Evolutionary conservation across 2,797 vertebrate genomes (phyloP), one percentile per base, ranked within the genome.

Genomic region (Picus viridis): DNA sequence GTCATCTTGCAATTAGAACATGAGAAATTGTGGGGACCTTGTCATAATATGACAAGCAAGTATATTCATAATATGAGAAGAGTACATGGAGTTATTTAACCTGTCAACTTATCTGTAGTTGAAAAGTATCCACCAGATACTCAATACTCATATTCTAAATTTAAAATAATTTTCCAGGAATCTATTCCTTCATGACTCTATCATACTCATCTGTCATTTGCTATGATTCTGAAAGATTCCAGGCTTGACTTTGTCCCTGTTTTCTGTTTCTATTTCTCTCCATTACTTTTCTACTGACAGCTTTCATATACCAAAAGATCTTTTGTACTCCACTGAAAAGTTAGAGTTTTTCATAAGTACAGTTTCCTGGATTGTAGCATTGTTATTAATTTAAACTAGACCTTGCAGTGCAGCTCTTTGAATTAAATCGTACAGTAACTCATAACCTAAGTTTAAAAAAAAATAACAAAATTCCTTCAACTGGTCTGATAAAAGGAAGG

Each of bases 141-240:
- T 79, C 27, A 41, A 47, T 22, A 86, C 47, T 92, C 67, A 51
- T 26, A 59, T 76, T 88, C 75, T 75, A 82, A 74, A 77, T 89
- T 41, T 41, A 45, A 84, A 89, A 36, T 53, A 85, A 67, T 15
- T 91, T 92, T 92, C 63, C 57, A 86, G 47, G 78, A 89, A 90
- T 76, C 53, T 89, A 29, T 90, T 90, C 58, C 59, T 94, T 84
- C 74, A 58, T 90, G 36, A 32, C 32, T 95, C 47, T 91, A 19
- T 75, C 61, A 84, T 64, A 81, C 14, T 90, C 22, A 67, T 82
- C 73, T 96, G 94, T 91, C 75, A 88, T 78, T 91, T 88, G 18
- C 73, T 80, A 83, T 82, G 23, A 64, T 58, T 94, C 59, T 95
- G 96, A 96, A 94, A 95, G 95, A 91, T 57, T 93, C 93, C 96